phyloP scores from a whole-genome alignment of 2,888 invertebrate genomes.

The Cotesia congregata region DNA sequence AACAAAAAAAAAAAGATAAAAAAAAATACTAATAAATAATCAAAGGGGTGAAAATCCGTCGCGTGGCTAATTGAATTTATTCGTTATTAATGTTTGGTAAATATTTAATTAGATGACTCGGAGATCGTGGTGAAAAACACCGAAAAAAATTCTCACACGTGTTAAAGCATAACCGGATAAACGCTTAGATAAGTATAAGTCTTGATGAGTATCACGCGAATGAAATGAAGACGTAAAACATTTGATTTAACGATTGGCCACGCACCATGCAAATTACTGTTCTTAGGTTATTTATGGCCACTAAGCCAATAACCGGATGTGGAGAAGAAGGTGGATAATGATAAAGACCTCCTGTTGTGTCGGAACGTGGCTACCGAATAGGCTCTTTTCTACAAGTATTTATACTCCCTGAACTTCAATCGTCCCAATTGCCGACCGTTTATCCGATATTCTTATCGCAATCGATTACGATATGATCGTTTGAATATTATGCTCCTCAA shows the following conservation, averaged over 20 bases:
- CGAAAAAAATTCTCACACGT: constrained; percentile 32
- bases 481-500: not conserved
- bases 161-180: constrained; percentile 28
- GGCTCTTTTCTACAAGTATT: not conserved
- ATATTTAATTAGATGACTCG: not conserved
- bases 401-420: not conserved
- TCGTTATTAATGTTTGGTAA: constrained; percentile 13
- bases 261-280: constrained; percentile 56
- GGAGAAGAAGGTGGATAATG: constrained; percentile 31
- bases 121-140: not conserved
- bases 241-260: constrained; percentile 58
- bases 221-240: constrained; percentile 52
- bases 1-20: constrained; percentile 20
- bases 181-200: constrained; percentile 14
- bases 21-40: not conserved
- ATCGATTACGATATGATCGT: constrained; percentile 20
- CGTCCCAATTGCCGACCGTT: constrained; percentile 54
- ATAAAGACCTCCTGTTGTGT: constrained; percentile 56
- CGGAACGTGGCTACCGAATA: constrained; percentile 34
- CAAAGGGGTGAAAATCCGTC: not conserved
- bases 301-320: constrained; percentile 41
- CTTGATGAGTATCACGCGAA: constrained; percentile 40
- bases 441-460: constrained; percentile 55
- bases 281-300: constrained; percentile 50
- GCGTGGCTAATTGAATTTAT: constrained; percentile 2